These are phyloP conservation scores for Bacillus rossius DNA, from an alignment of 1,140 invertebrate genomes.

Conservation along the genomic window DNA sequence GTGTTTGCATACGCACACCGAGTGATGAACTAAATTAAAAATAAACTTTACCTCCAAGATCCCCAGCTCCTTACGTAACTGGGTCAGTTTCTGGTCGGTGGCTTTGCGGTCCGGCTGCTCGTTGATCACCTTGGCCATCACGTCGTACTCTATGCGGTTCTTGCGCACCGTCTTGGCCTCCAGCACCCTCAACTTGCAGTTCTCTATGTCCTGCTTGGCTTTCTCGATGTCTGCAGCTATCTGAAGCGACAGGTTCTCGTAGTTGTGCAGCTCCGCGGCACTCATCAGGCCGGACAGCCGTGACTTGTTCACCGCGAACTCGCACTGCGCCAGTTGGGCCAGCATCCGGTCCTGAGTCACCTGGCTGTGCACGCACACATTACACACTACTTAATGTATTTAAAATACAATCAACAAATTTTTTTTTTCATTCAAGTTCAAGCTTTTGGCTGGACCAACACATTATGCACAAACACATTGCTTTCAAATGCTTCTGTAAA, in stretches of 20 bases:
- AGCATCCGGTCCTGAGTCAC: constrained; percentile 69
- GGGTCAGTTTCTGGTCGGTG: constrained; percentile 67
- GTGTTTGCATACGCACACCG: too few species aligned
- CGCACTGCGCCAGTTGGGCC: constrained; percentile 76
- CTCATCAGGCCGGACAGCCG: constrained; percentile 75
- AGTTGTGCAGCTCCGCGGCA: constrained; percentile 75
- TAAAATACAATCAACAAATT: too few species aligned
- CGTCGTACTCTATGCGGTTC: constrained; percentile 90
- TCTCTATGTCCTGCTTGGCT: constrained; percentile 68
- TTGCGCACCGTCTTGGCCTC: constrained; percentile 79
- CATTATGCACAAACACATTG: too few species aligned
- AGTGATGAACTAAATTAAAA: too few species aligned
- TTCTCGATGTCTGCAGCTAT: constrained; percentile 71
- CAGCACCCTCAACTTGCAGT: constrained; percentile 66
- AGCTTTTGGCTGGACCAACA: too few species aligned
- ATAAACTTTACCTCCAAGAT: constrained; percentile 46
- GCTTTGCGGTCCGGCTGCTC: constrained; percentile 84
- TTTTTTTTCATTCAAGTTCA: too few species aligned
- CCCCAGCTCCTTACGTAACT: constrained; percentile 68
- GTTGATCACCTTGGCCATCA: constrained; percentile 83
- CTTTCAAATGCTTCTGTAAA: too few species aligned
- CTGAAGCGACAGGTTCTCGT: constrained; percentile 67
- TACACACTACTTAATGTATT: neutral
- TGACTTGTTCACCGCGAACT: constrained; percentile 84
- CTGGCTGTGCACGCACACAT: neutral